A percentile compares a stretch with the other conserved stretches of the same genome.
Evolutionary conservation across 1,140 invertebrate genomes (phyloP).

Genomic region (Euwallacea similis): DNA sequence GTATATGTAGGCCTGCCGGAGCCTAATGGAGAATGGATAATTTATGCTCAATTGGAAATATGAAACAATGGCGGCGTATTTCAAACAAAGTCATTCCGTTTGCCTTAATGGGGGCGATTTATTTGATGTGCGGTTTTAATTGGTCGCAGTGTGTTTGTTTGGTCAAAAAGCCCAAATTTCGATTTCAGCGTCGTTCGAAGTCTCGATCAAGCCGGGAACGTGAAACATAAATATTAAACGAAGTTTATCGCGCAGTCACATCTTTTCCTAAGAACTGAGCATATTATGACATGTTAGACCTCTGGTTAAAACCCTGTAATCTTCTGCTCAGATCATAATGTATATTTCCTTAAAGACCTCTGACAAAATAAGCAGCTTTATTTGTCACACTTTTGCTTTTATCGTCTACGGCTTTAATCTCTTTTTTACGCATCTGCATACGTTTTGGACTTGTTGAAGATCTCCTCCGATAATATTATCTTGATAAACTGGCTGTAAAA

Average conservation of each 20-base stretch:
- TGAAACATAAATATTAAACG: conserved; percentile 14
- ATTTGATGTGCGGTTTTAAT: conserved; percentile 11
- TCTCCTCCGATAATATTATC: no score
- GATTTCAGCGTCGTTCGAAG: background rate
- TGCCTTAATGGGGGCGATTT: conserved; percentile 9
- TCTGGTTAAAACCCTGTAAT: conserved; percentile 15
- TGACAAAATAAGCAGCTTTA: conserved; percentile 27
- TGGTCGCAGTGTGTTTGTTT: background rate
- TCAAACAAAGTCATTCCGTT: conserved; percentile 13
- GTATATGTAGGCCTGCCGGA: conserved; percentile 22
- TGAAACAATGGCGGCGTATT: conserved; percentile 13
- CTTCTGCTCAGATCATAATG: conserved; percentile 23
- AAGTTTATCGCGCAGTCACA: conserved; percentile 10
- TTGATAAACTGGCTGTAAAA: no score
- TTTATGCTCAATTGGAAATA: conserved; percentile 29
- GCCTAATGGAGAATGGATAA: conserved; percentile 33
- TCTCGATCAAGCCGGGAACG: background rate
- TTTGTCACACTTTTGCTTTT: conserved; percentile 8
- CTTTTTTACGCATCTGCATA: background rate
- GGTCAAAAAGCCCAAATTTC: background rate
- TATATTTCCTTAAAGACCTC: conserved; percentile 24
- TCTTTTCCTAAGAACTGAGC: conserved; percentile 21
- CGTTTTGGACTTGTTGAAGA: no score
- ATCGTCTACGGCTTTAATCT: background rate
- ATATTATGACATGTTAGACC: conserved; percentile 18